Base-by-base conservation (phyloP, 1,140 invertebrate species). In the Drosophila bifasciata region DNA sequence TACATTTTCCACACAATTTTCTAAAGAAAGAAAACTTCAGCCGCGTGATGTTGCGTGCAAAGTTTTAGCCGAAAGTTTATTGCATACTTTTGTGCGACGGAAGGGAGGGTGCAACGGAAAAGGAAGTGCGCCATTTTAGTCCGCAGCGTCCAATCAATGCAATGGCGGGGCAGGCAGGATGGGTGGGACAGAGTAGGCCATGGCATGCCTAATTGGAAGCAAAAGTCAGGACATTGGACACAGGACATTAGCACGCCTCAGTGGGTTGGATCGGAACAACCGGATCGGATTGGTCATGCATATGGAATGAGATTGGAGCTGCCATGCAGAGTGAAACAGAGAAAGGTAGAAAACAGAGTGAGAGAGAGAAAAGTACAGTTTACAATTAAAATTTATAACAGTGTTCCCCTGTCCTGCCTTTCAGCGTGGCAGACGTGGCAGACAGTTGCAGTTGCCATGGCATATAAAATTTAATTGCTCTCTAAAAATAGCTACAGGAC, bases 361-460 rank as follows among this genome's bases (percentile, higher is more conserved):
- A 36, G 11, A 11, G 7, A 32, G 62, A 68, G 67, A 63, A 43
- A 32, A n/a, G 52, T 28, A 59, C 68, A 64, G 59, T 56, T 66
- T 39, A 53, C 81, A 86, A 88, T 86, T 86, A 75, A 88, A 86
- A 88, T 86, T 80, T 88, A 86, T 86, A 74, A 88, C 81, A 81
- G 77, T 74, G 81, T 63, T 21, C 15, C 15, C n/a, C 46, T 7
- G 1, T 2, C 1, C 28, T 2, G 4, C 36, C 46, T 59, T 53
- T 61, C 60, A 46, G 9, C 55, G 41, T 0, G 39, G 15, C 58
- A 45, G 69, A 49, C 49, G 74, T 48, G 63, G 57, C 72, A n/a
- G 58, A 64, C 81, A 81, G 78, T 88, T 61, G 55, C 77, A 36
- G 32, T 36, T 36, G 13, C 32, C 32, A 36, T 36, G 32, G 11